Conservation (phyloP, 2,888 invertebrate species). For the Trimorus sp. region DNA sequence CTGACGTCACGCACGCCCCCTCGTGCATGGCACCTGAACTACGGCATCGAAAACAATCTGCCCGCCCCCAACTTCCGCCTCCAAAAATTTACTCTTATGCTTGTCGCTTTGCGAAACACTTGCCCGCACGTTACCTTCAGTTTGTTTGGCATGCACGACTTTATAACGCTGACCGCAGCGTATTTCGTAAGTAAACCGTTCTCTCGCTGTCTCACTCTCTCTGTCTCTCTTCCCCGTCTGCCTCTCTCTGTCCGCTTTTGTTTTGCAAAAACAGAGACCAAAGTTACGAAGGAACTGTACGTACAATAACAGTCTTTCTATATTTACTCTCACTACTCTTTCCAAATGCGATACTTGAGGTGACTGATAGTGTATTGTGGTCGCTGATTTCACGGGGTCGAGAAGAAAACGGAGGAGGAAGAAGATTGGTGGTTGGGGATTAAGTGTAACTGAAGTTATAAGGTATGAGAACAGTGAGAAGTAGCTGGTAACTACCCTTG, state of each 20-base stretch:
- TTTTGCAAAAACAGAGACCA: constrained; percentile 41
- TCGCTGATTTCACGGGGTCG: neutral
- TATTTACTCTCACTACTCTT: constrained; percentile 13
- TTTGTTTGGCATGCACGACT: constrained; percentile 55
- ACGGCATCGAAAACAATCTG: constrained; percentile 9
- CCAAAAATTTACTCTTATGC: constrained; percentile 6
- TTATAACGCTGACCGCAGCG: constrained; percentile 55
- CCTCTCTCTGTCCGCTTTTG: constrained; percentile 35
- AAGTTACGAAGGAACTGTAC: constrained; percentile 51
- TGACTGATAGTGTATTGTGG: neutral
- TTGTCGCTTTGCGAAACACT: constrained; percentile 24
- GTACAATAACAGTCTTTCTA: constrained; percentile 50
- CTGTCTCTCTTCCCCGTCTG: constrained; percentile 11
- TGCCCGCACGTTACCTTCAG: constrained; percentile 24
- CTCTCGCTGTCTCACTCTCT: neutral
- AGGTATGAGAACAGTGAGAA: too few relatives aligned
- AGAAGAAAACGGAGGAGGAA: too few relatives aligned
- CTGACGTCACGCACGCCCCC: constrained; percentile 12
- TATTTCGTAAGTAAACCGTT: constrained; percentile 60
- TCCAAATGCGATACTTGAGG: neutral
- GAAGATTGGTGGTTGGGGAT: too few relatives aligned
- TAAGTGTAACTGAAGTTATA: too few relatives aligned
- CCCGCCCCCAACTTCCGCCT: constrained; percentile 21
- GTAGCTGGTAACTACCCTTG: too few relatives aligned
- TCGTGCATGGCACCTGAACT: neutral